phyloP scores from a whole-genome alignment of 2,888 invertebrate species.

The Drosophila nr. medialis region DNA sequence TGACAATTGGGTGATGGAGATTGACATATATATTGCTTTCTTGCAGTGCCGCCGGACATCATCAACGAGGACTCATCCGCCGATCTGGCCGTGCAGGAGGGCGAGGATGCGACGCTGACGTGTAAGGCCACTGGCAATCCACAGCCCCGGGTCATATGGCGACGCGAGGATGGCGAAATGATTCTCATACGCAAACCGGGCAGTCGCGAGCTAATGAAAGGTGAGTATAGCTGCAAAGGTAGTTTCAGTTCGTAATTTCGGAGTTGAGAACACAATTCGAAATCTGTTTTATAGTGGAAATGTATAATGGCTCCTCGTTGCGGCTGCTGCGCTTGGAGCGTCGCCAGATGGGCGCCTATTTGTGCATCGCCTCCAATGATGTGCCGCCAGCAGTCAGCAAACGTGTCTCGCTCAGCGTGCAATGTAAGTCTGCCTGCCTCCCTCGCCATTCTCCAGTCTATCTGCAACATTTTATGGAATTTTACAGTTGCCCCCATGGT shows the following conservation, averaged over 20 bases:
- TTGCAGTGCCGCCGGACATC: conserved; percentile 91
- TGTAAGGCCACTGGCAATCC: conserved; percentile 94
- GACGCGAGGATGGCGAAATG: conserved; percentile 90
- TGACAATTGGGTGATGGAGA: not conserved
- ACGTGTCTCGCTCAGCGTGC: conserved; percentile 93
- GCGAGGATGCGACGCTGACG: conserved; percentile 90
- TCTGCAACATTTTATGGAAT: not conserved
- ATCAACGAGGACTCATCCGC: conserved; percentile 91
- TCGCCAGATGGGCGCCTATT: conserved; percentile 95
- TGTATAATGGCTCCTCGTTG: conserved; percentile 90
- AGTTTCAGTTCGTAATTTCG: not conserved
- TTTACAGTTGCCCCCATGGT: conserved; percentile 93
- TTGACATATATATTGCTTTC: not conserved
- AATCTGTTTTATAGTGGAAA: conserved; percentile 86
- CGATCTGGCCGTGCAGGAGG: conserved; percentile 91
- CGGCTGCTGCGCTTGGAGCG: conserved; percentile 92
- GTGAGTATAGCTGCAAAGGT: conserved; percentile 59
- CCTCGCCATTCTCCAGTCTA: not conserved
- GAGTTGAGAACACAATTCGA: not conserved
- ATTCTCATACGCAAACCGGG: conserved; percentile 86
- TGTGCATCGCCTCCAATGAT: conserved; percentile 96
- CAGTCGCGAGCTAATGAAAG: conserved; percentile 84
- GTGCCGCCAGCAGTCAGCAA: conserved; percentile 96
- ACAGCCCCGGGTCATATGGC: conserved; percentile 91
- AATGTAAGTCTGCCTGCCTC: conserved; percentile 89